Evolutionary conservation across 2,113 vertebrate species (phyloP).

Genomic region (Syngnathoides biaculeatus): DNA sequence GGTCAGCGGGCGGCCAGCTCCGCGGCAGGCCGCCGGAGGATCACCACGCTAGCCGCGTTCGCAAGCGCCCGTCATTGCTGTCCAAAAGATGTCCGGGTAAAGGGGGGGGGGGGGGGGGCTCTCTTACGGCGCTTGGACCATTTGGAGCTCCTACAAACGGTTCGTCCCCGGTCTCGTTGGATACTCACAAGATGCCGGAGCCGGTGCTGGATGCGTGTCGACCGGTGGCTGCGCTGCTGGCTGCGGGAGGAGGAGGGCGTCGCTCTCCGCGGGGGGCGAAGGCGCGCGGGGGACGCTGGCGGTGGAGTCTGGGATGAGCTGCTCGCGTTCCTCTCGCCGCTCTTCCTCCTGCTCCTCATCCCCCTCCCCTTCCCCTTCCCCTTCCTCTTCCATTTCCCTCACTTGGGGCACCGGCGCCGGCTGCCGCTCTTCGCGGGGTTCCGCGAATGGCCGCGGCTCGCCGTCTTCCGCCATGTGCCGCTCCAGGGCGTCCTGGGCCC

Average conservation of each 20-base stretch:
- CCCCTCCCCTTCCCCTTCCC: conserved; percentile 1
- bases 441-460: conserved; percentile 25
- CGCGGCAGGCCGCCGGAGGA: too few species aligned
- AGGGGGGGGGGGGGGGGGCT: too few species aligned
- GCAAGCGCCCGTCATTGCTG: too few species aligned
- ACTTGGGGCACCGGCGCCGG: conserved; percentile 18
- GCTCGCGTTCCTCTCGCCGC: neutral
- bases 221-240: conserved; percentile 48
- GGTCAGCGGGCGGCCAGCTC: too few species aligned
- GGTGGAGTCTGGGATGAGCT: conserved; percentile 48
- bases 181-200: conserved; percentile 66
- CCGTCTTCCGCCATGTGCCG: conserved; percentile 55
- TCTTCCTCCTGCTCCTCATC: conserved; percentile 2
- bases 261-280: conserved; percentile 21
- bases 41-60: too few species aligned
- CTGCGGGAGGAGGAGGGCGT: conserved; percentile 60
- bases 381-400: neutral
- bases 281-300: neutral
- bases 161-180: neutral
- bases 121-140: too few species aligned
- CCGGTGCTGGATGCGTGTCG: conserved; percentile 48
- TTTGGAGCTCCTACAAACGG: too few species aligned
- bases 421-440: conserved; percentile 15
- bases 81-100: too few species aligned
- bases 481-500: conserved; percentile 61